Evolutionary conservation across 2,797 vertebrate genomes (phyloP).

Genomic region (Tragopan temminckii): DNA sequence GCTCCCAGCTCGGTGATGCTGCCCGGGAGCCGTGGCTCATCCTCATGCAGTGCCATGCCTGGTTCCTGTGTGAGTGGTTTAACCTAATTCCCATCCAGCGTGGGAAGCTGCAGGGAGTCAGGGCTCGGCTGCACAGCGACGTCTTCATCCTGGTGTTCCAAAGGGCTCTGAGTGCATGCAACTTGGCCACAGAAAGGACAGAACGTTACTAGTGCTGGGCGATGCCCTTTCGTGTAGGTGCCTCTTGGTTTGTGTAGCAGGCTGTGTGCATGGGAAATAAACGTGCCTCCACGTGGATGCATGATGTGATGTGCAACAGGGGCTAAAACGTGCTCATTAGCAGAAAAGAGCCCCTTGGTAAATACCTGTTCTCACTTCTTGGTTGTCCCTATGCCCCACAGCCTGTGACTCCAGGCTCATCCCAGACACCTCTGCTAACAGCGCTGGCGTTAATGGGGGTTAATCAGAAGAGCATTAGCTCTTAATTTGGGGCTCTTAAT

Average conservation of each 20-base stretch:
- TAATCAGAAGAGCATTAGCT: not conserved
- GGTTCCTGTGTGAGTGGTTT: slow-evolving; percentile 33
- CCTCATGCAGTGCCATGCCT: slow-evolving; percentile 38
- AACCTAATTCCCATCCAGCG: slow-evolving; percentile 26
- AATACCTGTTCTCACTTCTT: not conserved
- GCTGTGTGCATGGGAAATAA: not conserved
- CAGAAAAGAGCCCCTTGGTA: not conserved
- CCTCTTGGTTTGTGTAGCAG: not conserved
- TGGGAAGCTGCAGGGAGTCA: not conserved
- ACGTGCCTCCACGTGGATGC: not conserved
- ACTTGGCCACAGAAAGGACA: not conserved
- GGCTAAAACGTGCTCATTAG: not conserved
- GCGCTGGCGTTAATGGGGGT: slow-evolving; percentile 3
- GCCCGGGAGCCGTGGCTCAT: not conserved
- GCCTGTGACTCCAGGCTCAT: not conserved
- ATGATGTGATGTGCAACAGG: accelerated
- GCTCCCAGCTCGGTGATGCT: not conserved
- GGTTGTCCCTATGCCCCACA: no score
- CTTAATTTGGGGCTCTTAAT: slow-evolving; percentile 10
- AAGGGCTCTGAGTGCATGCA: slow-evolving; percentile 8
- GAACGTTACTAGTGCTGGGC: accelerated
- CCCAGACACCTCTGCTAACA: not conserved
- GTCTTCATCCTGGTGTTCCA: not conserved
- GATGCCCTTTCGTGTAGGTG: not conserved
- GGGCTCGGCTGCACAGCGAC: slow-evolving; percentile 11